These are phyloP conservation scores for Helobdella robusta DNA, from an alignment of 2,888 invertebrate genomes.

Conservation along the genomic window DNA sequence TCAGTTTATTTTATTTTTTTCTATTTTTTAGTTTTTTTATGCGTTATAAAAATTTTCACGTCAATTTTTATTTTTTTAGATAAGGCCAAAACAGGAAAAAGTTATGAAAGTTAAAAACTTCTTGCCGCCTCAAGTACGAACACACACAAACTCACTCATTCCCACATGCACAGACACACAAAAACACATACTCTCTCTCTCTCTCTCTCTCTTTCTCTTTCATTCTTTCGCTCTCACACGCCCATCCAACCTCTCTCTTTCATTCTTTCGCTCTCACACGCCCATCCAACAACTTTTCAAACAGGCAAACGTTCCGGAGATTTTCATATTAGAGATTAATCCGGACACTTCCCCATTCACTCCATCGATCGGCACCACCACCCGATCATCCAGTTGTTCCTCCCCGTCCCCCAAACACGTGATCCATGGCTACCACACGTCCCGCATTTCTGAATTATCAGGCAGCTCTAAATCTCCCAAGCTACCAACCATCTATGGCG, in stretches of 20 bases:
- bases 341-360: background rate
- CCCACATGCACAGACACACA: too few species aligned
- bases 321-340: background rate
- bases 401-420: too few species aligned
- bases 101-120: slow-evolving; percentile 53
- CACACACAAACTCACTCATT: too few species aligned
- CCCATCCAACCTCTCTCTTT: background rate
- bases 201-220: background rate
- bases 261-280: background rate
- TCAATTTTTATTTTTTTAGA: slow-evolving; percentile 42
- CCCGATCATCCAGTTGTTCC: background rate
- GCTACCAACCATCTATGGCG: too few species aligned
- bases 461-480: too few species aligned
- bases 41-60: background rate
- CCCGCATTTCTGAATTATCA: too few species aligned
- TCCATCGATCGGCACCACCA: background rate
- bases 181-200: too few species aligned
- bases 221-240: too few species aligned
- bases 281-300: background rate
- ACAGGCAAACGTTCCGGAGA: background rate
- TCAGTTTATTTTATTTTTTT: background rate
- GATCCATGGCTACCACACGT: too few species aligned
- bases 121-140: slow-evolving; percentile 51
- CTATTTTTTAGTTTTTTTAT: background rate
- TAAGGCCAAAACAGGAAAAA: slow-evolving; percentile 52